Percentiles rank a stretch among this genome's conserved stretches.
Conservation (phyloP, 35 echinoderm and acorn worm species). For the Stichopus chloronotus region DNA sequence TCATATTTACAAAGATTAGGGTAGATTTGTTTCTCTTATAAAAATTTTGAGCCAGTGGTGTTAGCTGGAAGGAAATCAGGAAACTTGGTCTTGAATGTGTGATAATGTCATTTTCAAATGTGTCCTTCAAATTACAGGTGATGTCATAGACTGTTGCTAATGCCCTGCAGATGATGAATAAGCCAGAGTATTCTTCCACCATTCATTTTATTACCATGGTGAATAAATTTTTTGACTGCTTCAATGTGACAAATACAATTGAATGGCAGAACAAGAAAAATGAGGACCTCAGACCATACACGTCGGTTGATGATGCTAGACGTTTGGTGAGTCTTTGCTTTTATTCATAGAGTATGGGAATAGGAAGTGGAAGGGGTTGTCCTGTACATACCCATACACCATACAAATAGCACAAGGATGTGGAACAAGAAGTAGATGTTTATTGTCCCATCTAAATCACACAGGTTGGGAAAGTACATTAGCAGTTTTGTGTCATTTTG, state of each 20-base stretch:
- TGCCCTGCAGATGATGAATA: slow-evolving; percentile 47
- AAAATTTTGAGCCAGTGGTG: not conserved
- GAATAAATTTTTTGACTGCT: slow-evolving; percentile 76
- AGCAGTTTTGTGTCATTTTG: no score
- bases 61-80: not conserved
- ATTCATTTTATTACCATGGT: slow-evolving; percentile 67
- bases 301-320: slow-evolving; percentile 56
- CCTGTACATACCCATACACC: not conserved
- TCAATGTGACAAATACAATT: slow-evolving; percentile 61
- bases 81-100: not conserved
- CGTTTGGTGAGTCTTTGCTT: slow-evolving; percentile 48
- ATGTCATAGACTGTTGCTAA: slow-evolving; percentile 62
- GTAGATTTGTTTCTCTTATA: no score
- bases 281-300: slow-evolving; percentile 43
- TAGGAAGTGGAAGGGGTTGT: no score
- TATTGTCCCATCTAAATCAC: no score
- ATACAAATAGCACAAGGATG: not conserved
- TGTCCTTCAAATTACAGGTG: slow-evolving; percentile 57
- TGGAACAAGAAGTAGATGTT: not conserved
- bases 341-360: not conserved
- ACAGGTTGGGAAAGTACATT: no score
- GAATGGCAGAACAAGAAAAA: slow-evolving; percentile 57
- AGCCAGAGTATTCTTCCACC: slow-evolving; percentile 51
- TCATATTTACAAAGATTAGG: no score
- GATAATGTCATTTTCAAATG: not conserved